Evolutionary conservation across 1,140 invertebrate genomes (phyloP).

Genomic region (Papilio machaon): DNA sequence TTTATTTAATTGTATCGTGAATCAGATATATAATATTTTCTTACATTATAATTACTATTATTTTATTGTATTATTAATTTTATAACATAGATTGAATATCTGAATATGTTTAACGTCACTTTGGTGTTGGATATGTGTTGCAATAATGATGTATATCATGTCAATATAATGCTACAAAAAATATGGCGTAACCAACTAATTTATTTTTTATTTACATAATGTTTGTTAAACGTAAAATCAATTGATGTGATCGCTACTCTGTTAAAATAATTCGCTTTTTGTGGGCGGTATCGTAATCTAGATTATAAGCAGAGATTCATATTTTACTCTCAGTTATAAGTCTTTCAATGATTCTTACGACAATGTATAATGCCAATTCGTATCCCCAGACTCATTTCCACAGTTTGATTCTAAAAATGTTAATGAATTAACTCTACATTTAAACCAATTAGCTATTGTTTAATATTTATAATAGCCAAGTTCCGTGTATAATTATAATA

Average conservation of each 20-base stretch:
- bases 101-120: conserved; percentile 7
- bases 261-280: too few species aligned
- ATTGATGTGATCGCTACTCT: too few species aligned
- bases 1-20: conserved; percentile 33
- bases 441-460: neutral
- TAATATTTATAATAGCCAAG: neutral
- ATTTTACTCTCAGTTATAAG: too few species aligned
- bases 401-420: neutral
- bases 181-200: too few species aligned
- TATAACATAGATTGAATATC: conserved; percentile 1
- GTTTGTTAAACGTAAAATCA: too few species aligned
- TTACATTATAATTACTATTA: conserved; percentile 8
- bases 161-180: neutral
- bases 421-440: neutral
- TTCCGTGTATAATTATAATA: conserved; percentile 20
- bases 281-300: too few species aligned
- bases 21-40: conserved; percentile 15
- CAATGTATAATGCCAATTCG: too few species aligned
- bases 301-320: too few species aligned
- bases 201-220: too few species aligned
- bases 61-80: neutral
- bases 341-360: too few species aligned
- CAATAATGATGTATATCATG: neutral
- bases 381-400: too few species aligned
- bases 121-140: neutral